Evolutionary conservation across 2,888 invertebrate genomes (phyloP).

Genomic region (Dynastes grantii): DNA sequence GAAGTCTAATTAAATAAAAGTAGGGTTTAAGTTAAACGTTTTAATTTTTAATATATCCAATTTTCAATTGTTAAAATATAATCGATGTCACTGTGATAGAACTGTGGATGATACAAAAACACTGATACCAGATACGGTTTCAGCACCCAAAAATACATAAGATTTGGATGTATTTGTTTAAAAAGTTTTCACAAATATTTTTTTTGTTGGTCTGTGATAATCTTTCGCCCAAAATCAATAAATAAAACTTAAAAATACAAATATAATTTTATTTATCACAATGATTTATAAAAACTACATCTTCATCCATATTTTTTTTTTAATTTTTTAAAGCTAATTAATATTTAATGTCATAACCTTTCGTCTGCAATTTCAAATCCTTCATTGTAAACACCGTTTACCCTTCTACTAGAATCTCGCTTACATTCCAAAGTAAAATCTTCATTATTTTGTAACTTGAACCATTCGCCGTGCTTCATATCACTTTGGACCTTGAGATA

Average conservation of each 20-base stretch:
- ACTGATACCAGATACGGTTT: too few species aligned
- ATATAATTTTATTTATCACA: constrained; percentile 28
- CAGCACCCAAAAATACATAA: too few species aligned
- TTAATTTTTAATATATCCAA: too few species aligned
- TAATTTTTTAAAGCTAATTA: not conserved
- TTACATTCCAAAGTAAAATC: not conserved
- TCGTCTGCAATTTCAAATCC: constrained; percentile 36
- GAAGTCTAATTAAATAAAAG: too few species aligned
- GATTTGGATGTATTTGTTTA: too few species aligned
- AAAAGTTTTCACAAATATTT: too few species aligned
- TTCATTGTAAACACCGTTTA: constrained; percentile 29
- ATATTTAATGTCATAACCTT: not conserved
- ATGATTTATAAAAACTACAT: constrained; percentile 16
- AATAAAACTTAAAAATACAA: not conserved
- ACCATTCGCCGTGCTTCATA: constrained; percentile 29
- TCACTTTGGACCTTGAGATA: constrained; percentile 43
- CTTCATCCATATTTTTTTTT: not conserved
- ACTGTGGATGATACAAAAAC: too few species aligned
- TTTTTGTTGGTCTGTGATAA: not conserved
- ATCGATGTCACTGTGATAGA: too few species aligned
- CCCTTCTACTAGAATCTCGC: not conserved
- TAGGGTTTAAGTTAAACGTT: too few species aligned
- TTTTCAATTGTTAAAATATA: too few species aligned
- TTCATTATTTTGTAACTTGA: not conserved
- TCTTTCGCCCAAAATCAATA: not conserved